Conservation (phyloP, 2,113 vertebrate species). For the Balaeniceps rex region DNA sequence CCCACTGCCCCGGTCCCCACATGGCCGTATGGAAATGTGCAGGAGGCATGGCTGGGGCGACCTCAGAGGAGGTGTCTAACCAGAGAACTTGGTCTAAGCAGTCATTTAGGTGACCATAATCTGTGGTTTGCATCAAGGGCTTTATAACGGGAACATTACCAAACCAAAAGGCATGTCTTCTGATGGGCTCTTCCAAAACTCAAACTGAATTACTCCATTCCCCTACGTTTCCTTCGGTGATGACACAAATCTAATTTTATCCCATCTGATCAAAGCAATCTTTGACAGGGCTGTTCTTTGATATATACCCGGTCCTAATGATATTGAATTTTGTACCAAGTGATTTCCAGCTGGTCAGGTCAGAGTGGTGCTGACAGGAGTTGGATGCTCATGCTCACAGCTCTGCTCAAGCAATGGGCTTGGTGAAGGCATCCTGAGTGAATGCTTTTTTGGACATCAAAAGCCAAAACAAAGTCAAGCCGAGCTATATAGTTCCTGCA, state of each 20-base stretch:
- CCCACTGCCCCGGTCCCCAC: accelerated
- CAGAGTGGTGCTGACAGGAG: neutral
- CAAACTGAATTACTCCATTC: neutral
- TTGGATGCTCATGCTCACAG: neutral
- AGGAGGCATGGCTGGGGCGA: neutral
- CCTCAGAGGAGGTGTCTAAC: neutral
- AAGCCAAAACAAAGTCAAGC: neutral
- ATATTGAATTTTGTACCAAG: neutral
- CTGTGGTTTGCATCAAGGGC: neutral
- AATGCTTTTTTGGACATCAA: neutral
- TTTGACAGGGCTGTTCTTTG: neutral
- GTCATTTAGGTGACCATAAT: neutral
- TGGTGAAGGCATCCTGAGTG: neutral
- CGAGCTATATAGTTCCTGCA: neutral
- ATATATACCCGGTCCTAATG: neutral
- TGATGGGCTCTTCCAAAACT: neutral
- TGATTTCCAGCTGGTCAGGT: neutral
- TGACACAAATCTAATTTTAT: neutral
- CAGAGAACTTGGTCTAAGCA: accelerated
- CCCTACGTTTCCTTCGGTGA: neutral
- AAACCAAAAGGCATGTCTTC: neutral
- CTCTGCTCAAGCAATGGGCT: neutral
- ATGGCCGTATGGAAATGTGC: neutral
- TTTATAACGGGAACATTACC: neutral
- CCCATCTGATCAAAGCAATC: neutral